phyloP scores from a whole-genome alignment of 2,113 vertebrate species.

The Climacteris rufus region DNA sequence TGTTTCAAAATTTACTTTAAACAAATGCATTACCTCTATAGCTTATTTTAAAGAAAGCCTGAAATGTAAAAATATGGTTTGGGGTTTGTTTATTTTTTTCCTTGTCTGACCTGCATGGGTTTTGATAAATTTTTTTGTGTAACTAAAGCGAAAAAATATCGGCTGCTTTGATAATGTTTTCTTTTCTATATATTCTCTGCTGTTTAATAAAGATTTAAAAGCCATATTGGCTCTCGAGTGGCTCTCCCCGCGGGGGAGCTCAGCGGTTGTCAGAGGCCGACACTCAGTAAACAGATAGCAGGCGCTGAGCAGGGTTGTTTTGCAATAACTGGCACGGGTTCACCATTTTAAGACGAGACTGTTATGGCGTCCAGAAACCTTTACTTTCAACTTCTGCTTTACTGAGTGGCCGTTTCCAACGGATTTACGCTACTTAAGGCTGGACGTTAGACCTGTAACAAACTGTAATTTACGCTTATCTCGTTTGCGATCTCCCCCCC shows the following conservation, averaged over 20 bases:
- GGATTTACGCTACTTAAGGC: background rate
- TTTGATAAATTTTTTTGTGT: background rate
- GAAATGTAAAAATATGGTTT: background rate
- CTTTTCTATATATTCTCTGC: background rate
- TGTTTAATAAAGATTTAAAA: constrained; percentile 19
- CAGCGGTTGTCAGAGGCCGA: background rate
- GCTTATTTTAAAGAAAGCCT: background rate
- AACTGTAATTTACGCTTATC: background rate
- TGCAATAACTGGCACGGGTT: constrained; percentile 40
- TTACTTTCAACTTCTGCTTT: constrained; percentile 25
- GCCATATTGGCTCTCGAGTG: background rate
- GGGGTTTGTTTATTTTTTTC: background rate
- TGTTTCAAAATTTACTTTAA: background rate
- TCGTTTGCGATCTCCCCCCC: background rate
- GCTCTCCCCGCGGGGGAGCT: background rate
- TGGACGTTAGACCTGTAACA: background rate
- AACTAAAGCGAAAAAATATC: rapidly evolving
- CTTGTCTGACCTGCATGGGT: background rate
- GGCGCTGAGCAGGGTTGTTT: background rate
- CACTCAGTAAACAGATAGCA: background rate
- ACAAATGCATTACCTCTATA: background rate
- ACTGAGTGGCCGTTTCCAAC: background rate
- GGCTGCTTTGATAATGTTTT: background rate
- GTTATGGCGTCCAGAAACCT: constrained; percentile 44
- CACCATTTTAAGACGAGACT: constrained; percentile 44